These are phyloP conservation scores for Conistra vaccinii DNA, from an alignment of 2,888 invertebrate genomes.

Conservation along the genomic window DNA sequence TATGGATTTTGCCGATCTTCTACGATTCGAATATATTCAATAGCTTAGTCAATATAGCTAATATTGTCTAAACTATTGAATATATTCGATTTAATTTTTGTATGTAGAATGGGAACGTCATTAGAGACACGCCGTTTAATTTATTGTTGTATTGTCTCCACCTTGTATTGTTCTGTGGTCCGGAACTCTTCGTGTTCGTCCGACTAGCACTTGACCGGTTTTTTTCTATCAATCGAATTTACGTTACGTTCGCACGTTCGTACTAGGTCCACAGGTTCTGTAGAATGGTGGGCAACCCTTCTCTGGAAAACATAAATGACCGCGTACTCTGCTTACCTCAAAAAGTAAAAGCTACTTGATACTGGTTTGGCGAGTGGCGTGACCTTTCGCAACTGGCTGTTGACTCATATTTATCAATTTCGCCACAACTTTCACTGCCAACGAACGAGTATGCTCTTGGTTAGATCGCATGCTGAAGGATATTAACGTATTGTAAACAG, in stretches of 20 bases:
- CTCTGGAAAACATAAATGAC: not conserved
- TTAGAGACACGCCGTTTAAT: no score
- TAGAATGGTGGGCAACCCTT: not conserved
- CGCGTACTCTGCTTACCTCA: conserved; percentile 48
- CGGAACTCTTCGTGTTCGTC: no score
- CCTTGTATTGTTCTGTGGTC: no score
- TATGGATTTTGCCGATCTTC: no score
- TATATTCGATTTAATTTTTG: no score
- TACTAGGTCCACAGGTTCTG: not conserved
- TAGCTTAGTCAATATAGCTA: no score
- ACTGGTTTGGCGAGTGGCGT: conserved; percentile 54
- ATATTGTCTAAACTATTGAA: no score
- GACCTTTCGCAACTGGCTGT: conserved; percentile 59
- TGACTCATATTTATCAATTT: conserved; percentile 67
- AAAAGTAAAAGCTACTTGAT: conserved; percentile 62
- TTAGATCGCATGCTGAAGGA: conserved; percentile 3
- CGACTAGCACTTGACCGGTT: no score
- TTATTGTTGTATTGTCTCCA: no score
- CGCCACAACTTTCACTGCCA: conserved; percentile 57
- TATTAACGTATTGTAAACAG: not conserved
- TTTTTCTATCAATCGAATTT: not conserved
- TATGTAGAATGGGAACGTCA: no score
- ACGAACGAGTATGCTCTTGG: conserved; percentile 16
- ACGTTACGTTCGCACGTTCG: not conserved
- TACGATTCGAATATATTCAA: no score